Conservation (phyloP, 2,888 invertebrate species). For the Archips crataeganus region DNA sequence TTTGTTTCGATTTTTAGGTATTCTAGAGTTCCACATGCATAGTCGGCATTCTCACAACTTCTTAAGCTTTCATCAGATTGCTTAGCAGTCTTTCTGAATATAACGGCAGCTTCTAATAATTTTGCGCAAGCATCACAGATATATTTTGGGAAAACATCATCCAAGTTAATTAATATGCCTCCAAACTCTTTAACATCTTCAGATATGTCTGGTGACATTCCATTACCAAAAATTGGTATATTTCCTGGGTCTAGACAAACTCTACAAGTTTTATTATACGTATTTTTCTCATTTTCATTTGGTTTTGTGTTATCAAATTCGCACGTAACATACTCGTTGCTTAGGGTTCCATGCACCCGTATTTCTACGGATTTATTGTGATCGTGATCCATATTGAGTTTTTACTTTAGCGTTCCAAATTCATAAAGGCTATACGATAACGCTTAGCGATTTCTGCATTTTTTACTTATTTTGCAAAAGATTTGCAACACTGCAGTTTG, state of each 20-base stretch:
- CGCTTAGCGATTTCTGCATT: too few relatives aligned
- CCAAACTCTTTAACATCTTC: slow-evolving; percentile 26
- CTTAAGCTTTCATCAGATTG: slow-evolving; percentile 34
- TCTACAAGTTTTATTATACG: slow-evolving; percentile 14
- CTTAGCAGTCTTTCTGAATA: slow-evolving; percentile 42
- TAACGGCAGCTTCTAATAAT: slow-evolving; percentile 40
- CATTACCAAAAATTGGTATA: slow-evolving; percentile 28
- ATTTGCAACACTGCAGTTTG: too few relatives aligned
- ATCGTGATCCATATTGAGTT: slow-evolving; percentile 12
- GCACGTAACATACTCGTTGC: slow-evolving; percentile 3
- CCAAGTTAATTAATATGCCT: slow-evolving; percentile 14
- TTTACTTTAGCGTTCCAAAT: background rate
- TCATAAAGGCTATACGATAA: background rate
- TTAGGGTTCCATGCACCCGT: background rate
- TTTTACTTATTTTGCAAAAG: too few relatives aligned
- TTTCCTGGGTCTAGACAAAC: slow-evolving; percentile 22
- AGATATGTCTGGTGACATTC: slow-evolving; percentile 9
- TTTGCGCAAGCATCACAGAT: slow-evolving; percentile 41
- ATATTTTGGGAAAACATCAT: slow-evolving; percentile 38
- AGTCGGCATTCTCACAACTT: background rate
- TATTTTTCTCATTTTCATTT: background rate
- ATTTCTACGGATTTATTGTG: background rate
- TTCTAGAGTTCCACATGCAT: background rate
- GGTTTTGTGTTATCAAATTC: background rate
- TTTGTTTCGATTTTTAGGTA: slow-evolving; percentile 10